Percentiles rank a stretch among this genome's conserved stretches.
Conservation (phyloP, 2,888 invertebrate species). For the Girardia tigrina region DNA sequence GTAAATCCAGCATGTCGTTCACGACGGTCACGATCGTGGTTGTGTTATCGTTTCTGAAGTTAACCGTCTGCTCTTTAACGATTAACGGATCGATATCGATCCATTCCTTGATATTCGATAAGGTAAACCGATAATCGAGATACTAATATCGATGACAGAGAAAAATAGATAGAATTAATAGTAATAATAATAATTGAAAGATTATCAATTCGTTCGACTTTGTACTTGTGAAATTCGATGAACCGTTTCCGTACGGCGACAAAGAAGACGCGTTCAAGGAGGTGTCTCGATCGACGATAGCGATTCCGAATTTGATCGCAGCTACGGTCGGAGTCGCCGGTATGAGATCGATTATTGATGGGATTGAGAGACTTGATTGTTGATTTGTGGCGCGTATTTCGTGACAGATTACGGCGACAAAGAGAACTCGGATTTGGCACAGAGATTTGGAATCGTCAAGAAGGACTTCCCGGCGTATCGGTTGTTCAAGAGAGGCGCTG, state of each 20-base stretch:
- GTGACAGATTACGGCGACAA: slow-evolving; percentile 84
- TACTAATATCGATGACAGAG: neutral
- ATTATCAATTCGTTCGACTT: slow-evolving; percentile 25
- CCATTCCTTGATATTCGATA: neutral
- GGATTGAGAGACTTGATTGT: too few relatives aligned
- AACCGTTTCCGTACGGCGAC: slow-evolving; percentile 81
- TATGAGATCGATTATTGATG: too few relatives aligned
- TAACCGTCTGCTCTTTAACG: neutral
- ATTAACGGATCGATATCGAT: neutral
- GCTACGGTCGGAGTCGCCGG: slow-evolving; percentile 79
- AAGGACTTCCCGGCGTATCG: slow-evolving; percentile 69
- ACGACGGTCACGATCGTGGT: too few relatives aligned
- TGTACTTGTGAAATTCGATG: slow-evolving; percentile 78
- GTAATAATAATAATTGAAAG: neutral
- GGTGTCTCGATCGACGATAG: slow-evolving; percentile 62
- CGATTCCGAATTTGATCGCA: slow-evolving; percentile 62
- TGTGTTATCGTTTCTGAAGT: neutral
- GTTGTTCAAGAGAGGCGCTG: slow-evolving; percentile 58
- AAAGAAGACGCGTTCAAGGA: slow-evolving; percentile 75
- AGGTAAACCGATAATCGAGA: neutral
- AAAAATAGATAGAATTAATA: neutral
- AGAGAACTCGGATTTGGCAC: slow-evolving; percentile 69
- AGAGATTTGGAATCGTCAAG: slow-evolving; percentile 63
- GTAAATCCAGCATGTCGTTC: neutral
- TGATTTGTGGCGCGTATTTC: too few relatives aligned